Evolutionary conservation across 2,797 vertebrate genomes (phyloP), one percentile per base, ranked within the genome.

Genomic region (Aldrovandia affinis): DNA sequence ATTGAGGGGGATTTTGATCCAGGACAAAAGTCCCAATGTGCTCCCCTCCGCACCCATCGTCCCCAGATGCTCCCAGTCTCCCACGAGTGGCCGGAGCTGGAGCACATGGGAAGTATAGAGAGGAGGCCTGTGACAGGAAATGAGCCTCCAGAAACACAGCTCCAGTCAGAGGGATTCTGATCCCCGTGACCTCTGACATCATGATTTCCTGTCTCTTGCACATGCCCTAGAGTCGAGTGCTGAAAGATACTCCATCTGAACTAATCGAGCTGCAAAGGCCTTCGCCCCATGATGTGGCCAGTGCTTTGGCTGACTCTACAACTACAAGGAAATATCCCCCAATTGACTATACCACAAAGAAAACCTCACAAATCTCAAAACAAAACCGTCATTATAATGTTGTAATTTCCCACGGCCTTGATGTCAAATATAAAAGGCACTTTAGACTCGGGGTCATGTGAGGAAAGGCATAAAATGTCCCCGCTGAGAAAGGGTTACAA

Each of bases 201-300:
- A 84, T 85, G 15, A 90, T 92, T 92, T 94, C 92, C 92, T 91
- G 88, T 87, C 86, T 87, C 82, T 86, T 44, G 61, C 75, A 44
- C 85, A 73, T 47, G 68, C 42, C 73, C 42, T 14, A 9, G 73
- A 10, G 42, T 39, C 2, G 6, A 6, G 18, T 5, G 68, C 68
- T 39, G 20, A 73, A 73, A 1, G 68, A 42, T 3, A 22, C 68
- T 22, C 33, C 63, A 42, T 73, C 36, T 77, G 39, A 77, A 33
- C 73, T n/a, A 10, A 47, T 77, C 20, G 47, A 25, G n/a, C 15
- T 47, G 39, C 22, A 68, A 30, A 28, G 4, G 28, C 9, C 63
- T 14, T 20, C 3, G 8, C 14, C 73, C 42, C 39, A 75, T 15
- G 36, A 18, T 22, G 36, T 1, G 28, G 65, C 65, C 65, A 15